Percentiles rank a stretch among this genome's conserved stretches.
These are phyloP conservation scores for Dallia pectoralis DNA, from an alignment of 2,797 vertebrate genomes.

Conservation along the genomic window DNA sequence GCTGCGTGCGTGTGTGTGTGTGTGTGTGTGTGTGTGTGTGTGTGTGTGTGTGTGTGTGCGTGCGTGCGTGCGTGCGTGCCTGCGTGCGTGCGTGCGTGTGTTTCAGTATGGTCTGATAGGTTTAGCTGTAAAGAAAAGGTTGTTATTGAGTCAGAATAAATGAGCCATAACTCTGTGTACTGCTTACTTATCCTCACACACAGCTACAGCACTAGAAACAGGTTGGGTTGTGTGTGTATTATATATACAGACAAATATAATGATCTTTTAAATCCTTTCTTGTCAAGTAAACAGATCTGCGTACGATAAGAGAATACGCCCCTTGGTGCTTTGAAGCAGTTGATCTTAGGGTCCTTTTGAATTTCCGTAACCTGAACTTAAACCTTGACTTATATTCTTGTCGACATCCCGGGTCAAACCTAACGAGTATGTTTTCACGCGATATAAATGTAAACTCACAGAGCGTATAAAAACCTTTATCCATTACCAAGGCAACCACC, in stretches of 20 bases:
- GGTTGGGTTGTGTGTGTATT: constrained; percentile 9
- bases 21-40: background rate
- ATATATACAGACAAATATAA: background rate
- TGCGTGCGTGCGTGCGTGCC: background rate
- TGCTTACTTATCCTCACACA: constrained; percentile 51
- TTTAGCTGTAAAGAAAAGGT: constrained; percentile 48
- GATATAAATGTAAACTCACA: background rate
- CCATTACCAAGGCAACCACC: too few relatives aligned
- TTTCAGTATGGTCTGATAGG: constrained; percentile 67
- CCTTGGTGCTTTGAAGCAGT: background rate
- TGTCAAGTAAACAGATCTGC: background rate
- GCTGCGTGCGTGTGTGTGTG: constrained; percentile 19
- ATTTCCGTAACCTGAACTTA: background rate
- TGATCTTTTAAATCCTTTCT: background rate
- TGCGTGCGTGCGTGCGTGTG: constrained; percentile 31
- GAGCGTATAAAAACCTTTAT: background rate
- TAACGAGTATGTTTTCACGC: background rate
- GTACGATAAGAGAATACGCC: background rate
- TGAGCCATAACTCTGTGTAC: constrained; percentile 61
- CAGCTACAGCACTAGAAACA: constrained; percentile 38
- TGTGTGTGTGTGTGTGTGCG: background rate
- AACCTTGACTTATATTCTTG: background rate
- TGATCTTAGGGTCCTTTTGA: background rate
- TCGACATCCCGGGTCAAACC: background rate
- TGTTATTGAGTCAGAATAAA: constrained; percentile 67